A percentile compares a stretch with the other conserved stretches of the same genome.
Conservation (phyloP, 2,797 vertebrate genomes). For the Bufotes viridis region DNA sequence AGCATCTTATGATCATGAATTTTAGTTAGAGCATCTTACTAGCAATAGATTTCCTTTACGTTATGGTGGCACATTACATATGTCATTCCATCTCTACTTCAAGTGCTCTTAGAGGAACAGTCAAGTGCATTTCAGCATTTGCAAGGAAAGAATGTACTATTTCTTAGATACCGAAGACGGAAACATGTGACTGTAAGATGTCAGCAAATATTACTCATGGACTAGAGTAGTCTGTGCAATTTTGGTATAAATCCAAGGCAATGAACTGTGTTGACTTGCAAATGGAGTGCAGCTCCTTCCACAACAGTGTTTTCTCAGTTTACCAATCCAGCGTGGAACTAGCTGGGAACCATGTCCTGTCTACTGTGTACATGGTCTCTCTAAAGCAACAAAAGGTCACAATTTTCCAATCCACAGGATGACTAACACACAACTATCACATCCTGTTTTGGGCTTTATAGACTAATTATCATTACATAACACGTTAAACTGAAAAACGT, state of each 20-base stretch:
- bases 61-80: too few relatives aligned
- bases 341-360: not conserved
- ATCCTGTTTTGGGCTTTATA: slow-evolving; percentile 32
- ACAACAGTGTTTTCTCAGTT: not conserved
- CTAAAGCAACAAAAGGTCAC: slow-evolving; percentile 24
- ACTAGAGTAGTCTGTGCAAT: not conserved
- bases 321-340: not conserved
- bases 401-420: slow-evolving; percentile 22
- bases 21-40: too few relatives aligned
- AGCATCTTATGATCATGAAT: too few relatives aligned
- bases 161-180: not conserved
- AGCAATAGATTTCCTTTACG: too few relatives aligned
- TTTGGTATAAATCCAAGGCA: not conserved
- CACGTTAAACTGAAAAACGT: slow-evolving; percentile 12
- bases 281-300: not conserved
- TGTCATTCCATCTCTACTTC: not conserved
- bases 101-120: not conserved
- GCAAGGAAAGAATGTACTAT: not conserved
- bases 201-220: not conserved
- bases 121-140: not conserved
- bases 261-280: not conserved
- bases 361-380: not conserved
- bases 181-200: not conserved
- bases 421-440: not conserved
- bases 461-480: not conserved